phyloP scores from a whole-genome alignment of 2,113 vertebrate genomes.

The Xerus inauris region DNA sequence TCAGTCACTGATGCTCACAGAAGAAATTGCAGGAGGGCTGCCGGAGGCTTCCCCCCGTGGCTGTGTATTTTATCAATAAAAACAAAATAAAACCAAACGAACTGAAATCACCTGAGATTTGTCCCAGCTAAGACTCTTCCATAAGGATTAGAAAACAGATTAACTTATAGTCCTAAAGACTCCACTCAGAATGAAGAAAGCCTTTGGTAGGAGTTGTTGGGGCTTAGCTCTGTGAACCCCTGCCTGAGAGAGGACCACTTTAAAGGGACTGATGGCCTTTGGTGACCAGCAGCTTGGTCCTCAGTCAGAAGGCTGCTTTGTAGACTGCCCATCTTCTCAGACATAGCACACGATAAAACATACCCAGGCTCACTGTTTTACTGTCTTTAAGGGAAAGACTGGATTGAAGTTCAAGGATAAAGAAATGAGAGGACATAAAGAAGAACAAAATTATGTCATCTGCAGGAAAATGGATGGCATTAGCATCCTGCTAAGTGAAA shows the following conservation, averaged over 20 bases:
- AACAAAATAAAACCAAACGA: slow-evolving; percentile 33
- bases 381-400: slow-evolving; percentile 1
- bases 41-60: neutral
- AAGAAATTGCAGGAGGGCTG: neutral
- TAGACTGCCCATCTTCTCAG: neutral
- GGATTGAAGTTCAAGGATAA: neutral
- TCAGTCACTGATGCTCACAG: neutral
- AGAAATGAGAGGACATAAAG: neutral
- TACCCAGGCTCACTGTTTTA: neutral
- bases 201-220: too few species aligned
- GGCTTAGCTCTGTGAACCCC: neutral
- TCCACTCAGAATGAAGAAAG: neutral
- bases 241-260: neutral
- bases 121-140: neutral
- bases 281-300: neutral
- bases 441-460: too few species aligned
- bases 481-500: too few species aligned
- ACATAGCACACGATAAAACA: accelerated
- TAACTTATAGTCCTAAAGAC: too few species aligned
- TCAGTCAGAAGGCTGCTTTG: neutral
- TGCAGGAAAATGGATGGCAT: too few species aligned
- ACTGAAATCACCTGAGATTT: neutral
- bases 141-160: neutral
- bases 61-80: neutral
- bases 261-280: neutral